phyloP scores from a whole-genome alignment of 2,797 vertebrate genomes.

The Syngnathus acus region DNA sequence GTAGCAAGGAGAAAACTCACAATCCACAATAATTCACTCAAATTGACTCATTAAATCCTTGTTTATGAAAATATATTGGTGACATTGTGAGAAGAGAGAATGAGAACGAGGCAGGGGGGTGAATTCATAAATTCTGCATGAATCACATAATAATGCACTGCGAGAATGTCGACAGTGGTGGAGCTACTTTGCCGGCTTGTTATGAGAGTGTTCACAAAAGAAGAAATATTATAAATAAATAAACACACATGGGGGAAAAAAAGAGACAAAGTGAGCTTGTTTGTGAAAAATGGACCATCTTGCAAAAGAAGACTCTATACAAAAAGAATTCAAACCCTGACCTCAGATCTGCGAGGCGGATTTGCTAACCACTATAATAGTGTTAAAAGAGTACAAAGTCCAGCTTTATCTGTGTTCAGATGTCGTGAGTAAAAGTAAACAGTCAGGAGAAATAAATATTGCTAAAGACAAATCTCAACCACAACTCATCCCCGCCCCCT shows the following conservation, averaged over 20 bases:
- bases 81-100: background rate
- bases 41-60: background rate
- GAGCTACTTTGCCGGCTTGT: background rate
- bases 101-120: background rate
- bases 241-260: background rate
- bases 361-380: background rate
- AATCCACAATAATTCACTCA: too few species aligned
- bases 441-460: background rate
- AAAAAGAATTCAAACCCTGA: too few species aligned
- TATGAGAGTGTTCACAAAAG: background rate
- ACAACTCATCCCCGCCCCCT: conserved; percentile 11
- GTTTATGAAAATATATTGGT: background rate
- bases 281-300: too few species aligned
- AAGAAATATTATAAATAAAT: background rate
- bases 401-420: background rate
- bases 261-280: too few species aligned
- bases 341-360: too few species aligned
- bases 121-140: conserved; percentile 39
- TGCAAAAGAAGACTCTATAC: too few species aligned
- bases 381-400: background rate
- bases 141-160: conserved; percentile 28
- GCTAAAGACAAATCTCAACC: background rate
- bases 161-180: conserved; percentile 16
- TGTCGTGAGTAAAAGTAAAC: background rate
- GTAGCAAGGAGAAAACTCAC: too few species aligned